These are phyloP conservation scores for Epicauta chinensis DNA, from an alignment of 1,140 invertebrate species.

Conservation along the genomic window DNA sequence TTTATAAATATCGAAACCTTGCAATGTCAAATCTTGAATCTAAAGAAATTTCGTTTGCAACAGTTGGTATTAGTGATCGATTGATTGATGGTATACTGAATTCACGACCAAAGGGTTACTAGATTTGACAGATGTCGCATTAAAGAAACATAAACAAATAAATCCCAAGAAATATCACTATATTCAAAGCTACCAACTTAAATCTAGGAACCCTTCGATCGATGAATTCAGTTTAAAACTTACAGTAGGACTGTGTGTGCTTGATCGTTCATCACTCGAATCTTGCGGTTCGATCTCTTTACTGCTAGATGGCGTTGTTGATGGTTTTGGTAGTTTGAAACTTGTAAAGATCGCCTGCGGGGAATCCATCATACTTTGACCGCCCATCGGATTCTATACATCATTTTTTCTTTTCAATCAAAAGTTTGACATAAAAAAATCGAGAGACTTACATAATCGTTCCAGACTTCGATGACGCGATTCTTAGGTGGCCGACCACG, in stretches of 20 bases:
- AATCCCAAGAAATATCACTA: no score
- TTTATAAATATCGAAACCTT: slow-evolving; percentile 38
- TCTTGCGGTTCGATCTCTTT: slow-evolving; percentile 43
- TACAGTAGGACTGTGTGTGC: slow-evolving; percentile 29
- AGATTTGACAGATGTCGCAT: no score
- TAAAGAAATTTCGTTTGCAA: slow-evolving; percentile 4
- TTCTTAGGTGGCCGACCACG: slow-evolving; percentile 88
- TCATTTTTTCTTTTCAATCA: no score
- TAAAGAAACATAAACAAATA: no score
- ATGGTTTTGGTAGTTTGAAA: slow-evolving; percentile 80
- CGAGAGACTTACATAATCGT: slow-evolving; percentile 64
- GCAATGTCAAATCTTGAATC: slow-evolving; percentile 31
- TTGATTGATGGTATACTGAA: no score
- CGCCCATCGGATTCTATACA: slow-evolving; percentile 43
- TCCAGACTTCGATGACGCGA: slow-evolving; percentile 84
- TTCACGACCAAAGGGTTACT: no score
- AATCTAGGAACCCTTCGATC: no score
- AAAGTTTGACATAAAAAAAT: no score
- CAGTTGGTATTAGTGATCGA: neutral
- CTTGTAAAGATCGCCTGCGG: slow-evolving; percentile 90
- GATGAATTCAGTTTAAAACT: no score
- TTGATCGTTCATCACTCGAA: slow-evolving; percentile 35
- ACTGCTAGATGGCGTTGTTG: slow-evolving; percentile 45
- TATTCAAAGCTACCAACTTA: no score
- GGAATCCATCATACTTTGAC: slow-evolving; percentile 51